These are phyloP conservation scores for Bombus pascuorum DNA, from an alignment of 1,140 invertebrate species.

Conservation along the genomic window DNA sequence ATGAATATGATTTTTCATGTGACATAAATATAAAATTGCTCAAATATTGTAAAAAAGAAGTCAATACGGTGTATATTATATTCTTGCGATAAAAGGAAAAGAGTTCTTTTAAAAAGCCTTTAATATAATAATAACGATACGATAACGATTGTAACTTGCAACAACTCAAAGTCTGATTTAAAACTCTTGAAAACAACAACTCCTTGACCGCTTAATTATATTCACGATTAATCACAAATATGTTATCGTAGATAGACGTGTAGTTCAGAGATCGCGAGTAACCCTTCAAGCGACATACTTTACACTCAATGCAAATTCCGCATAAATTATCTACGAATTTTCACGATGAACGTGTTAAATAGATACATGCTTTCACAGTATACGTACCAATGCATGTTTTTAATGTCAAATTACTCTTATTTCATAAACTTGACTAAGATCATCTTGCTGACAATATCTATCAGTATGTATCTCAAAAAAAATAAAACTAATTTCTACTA, in stretches of 20 bases:
- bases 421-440: not conserved
- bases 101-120: not conserved
- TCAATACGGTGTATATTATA: not conserved
- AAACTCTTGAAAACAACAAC: not conserved
- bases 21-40: not conserved
- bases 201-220: not conserved
- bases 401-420: conserved; percentile 37
- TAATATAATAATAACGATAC: not conserved
- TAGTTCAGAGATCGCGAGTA: not conserved
- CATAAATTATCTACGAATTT: not conserved
- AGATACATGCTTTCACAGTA: conserved; percentile 28
- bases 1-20: not conserved
- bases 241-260: not conserved
- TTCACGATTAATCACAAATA: not conserved
- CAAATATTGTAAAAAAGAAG: not conserved
- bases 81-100: not conserved
- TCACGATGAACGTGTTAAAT: not conserved
- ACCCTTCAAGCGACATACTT: not conserved
- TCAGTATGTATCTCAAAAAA: no score
- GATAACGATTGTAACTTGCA: not conserved
- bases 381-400: conserved; percentile 51
- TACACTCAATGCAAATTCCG: not conserved
- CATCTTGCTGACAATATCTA: not conserved
- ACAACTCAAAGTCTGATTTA: no score
- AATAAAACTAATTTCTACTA: not conserved